Base-by-base conservation (phyloP, 2,113 vertebrate species). In the Alethe castanea region DNA sequence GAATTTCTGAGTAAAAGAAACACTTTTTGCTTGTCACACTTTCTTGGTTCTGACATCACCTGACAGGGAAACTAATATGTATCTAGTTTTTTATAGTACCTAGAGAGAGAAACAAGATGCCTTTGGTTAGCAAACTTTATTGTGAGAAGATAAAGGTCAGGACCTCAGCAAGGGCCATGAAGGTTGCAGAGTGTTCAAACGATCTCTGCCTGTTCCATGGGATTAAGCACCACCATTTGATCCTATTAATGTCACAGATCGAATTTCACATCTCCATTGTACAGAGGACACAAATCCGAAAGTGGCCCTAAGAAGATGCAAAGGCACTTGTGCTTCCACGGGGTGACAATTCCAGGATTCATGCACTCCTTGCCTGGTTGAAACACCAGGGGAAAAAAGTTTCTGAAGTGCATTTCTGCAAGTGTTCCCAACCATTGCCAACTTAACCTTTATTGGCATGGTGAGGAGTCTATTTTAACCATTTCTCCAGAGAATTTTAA, bases 211-310 rank as follows among this genome's bases (percentile, higher is more conserved):
- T 72, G 40, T 87, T 95, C 73, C 59, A 6, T 25, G 25, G 90
- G 71, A 93, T 95, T 95, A 92, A 73, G 47, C 78, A 44, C 45
- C 73, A 64, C 59, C 50, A 54, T 82, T 78, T 79, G 81, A 95
- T 95, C 78, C 82, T 53, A 73, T 96, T 92, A 92, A 83, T 12
- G 13, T 76, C 88, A 86, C 71, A 92, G 80, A 54, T 7, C 16
- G 60, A 90, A 72, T 93, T 81, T 93, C 90, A 73, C 59, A 23
- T 93, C 76, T 92, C 92, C 86, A 59, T 54, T 90, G 86, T 83
- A 57, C 29, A 4, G 45, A 25, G 35, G 59, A 90, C 78, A 90
- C 45, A 72, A 85, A 90, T 80, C 52, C 0, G 0, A 90, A 89
- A 91, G 48, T 33, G 29, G 19, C 53, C 66, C 53, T 53, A 69